Base-by-base conservation (phyloP, 2,797 vertebrate genomes). In the Sebastolobus alascanus region DNA sequence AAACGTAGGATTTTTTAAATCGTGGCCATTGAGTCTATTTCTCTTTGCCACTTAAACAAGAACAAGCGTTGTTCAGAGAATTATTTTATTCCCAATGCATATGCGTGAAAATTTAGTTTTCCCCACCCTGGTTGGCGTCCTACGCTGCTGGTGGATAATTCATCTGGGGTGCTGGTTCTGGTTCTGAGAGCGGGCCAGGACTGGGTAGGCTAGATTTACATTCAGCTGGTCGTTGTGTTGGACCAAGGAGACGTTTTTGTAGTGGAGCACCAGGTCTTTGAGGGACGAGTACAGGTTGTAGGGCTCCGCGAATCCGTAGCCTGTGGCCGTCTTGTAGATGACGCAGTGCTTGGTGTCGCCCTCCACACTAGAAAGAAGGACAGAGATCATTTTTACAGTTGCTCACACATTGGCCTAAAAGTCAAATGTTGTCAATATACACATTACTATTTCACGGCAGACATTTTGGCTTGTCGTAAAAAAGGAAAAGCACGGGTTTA, bases 171-270 rank as follows among this genome's bases (percentile, higher is more conserved):
- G 92, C 90, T 94, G 93, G 91, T 91, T 93, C 84, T 93, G 92
- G 84, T 93, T 94, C 86, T 93, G 92, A 43, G 93, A 94, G 80
- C 87, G 87, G 72, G 91, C 92, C 84, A 97, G 94, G 84, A 98
- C 97, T 0, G 97, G 98, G 90, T 96, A 96, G 40, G 97, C 97
- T 22, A 99, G 95, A 0, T 97, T 98, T 93, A 99, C 97, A 64
- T 97, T 96, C 90, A 99, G 96, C 4, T 97, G 97, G 86, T 98
- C 97, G 7, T 98, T 99, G 96, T 99, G 98, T 93, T 99, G 97
- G 94, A 98, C 96, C 81, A 99, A 96, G 4, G 98, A 99, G 1
- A 97, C 96, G 78, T 97, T 97, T 91, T 96, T 97, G 96, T 99
- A 99, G 93, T 99, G 97, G 88, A 98, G 94, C 81, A 99, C 97